Conservation (phyloP, 1,140 invertebrate genomes). For the Lethrus apterus region DNA sequence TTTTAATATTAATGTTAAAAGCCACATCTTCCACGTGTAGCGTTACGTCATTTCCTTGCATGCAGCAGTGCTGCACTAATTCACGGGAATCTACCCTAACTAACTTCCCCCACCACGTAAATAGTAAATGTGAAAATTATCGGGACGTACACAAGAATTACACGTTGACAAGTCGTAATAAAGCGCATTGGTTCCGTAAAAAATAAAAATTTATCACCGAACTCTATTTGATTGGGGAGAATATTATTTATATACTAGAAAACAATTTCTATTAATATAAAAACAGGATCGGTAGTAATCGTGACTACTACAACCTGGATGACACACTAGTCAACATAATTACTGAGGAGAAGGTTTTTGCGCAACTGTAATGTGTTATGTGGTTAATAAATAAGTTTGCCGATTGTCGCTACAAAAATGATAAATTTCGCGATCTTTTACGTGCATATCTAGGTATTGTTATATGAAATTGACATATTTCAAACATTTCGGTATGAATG, state of each 20-base stretch:
- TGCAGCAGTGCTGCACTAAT: background rate
- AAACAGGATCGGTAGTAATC: background rate
- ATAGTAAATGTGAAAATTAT: too few relatives aligned
- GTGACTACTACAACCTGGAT: slow-evolving; percentile 5
- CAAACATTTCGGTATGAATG: slow-evolving; percentile 28
- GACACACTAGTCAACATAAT: slow-evolving; percentile 9
- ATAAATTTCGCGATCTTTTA: background rate
- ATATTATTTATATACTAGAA: background rate
- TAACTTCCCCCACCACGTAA: slow-evolving; percentile 4
- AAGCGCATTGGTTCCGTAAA: background rate
- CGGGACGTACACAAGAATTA: background rate
- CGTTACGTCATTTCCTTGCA: slow-evolving; percentile 5
- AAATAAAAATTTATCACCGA: slow-evolving; percentile 1
- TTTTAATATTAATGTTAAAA: too few relatives aligned
- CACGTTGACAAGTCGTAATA: background rate
- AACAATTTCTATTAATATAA: background rate
- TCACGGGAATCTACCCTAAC: background rate
- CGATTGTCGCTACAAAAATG: too few relatives aligned
- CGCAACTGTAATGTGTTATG: too few relatives aligned
- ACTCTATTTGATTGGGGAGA: background rate
- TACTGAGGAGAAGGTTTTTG: slow-evolving; percentile 1
- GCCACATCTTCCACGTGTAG: slow-evolving; percentile 13
- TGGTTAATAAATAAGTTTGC: too few relatives aligned
- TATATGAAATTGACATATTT: slow-evolving; percentile 3
- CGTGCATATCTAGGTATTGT: background rate